Base-by-base conservation (phyloP, 2,113 vertebrate species). In the Vulpes vulpes region DNA sequence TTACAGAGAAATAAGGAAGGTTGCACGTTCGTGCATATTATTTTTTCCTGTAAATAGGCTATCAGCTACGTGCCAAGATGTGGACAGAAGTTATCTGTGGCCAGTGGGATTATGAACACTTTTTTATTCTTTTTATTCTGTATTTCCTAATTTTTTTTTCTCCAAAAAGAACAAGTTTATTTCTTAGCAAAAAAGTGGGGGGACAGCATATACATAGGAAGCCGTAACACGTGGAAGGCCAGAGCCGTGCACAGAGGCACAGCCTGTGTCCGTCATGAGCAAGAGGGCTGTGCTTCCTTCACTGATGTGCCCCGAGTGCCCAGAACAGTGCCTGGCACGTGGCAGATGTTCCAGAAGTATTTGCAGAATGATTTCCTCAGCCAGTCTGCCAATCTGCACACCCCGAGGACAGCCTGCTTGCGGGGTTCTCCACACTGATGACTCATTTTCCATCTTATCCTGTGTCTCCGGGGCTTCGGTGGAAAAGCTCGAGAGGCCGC, bases 381-480 rank as follows among this genome's bases (percentile, higher is more conserved):
- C 22, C 49, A 32, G 4, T 17, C 3, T 0, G 3, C 22, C 35
- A 32, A 7, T 30, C 3, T 1, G 2, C 78, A 17, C 22, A 16
- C 5, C 74, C 64, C 35, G 15, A 7, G 35, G 20, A 43, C 27
- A 22, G 5, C n/a, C 9, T 25, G 9, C 60, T 22, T 3, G 38
- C 22, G 1, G 0, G 16, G 23, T 3, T 49, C 57, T 17, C 27
- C 0, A 9, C 11, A 0, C 6, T 11, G 51, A 5, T n/a, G 35
- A 51, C 9, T 1, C 22, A 10, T 35, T 30, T 38, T 4, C 51
- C 51, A 2, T 35, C 49, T 22, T 32, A 15, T 4, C 30, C 74
- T n/a, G 4, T 22, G 30, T 12, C 19, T 11, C 22, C 2, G 11
- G 19, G 65, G 16, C 22, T 53, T n/a, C 11, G 19, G 55, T n/a